Conservation (phyloP, 1,140 invertebrate species). For the Archegozetes longisetosus region DNA sequence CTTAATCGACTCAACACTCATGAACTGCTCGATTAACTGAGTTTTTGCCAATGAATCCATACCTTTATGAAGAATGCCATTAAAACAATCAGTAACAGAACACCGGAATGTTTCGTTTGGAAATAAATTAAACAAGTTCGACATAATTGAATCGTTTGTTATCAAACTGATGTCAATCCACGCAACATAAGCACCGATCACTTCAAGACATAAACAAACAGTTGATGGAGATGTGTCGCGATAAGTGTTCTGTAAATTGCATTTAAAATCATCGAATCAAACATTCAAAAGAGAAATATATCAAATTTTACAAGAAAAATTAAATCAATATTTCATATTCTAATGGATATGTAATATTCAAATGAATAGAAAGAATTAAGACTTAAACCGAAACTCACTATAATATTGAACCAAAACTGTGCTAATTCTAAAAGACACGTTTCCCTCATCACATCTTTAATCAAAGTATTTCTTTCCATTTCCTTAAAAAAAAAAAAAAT, state of each 20-base stretch:
- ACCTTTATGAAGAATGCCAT: constrained; percentile 39
- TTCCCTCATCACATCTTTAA: constrained; percentile 42
- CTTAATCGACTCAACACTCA: constrained; percentile 24
- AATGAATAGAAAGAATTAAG: too few relatives aligned
- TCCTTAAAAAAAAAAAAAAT: constrained; percentile 26
- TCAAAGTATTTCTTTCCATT: constrained; percentile 33
- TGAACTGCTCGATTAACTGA: constrained; percentile 39
- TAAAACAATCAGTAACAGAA: constrained; percentile 38
- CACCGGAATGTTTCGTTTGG: constrained; percentile 29
- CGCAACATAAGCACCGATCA: constrained; percentile 39
- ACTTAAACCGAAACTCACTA: constrained; percentile 30
- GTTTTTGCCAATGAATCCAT: constrained; percentile 41
- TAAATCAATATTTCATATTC: too few relatives aligned
- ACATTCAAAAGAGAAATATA: not conserved
- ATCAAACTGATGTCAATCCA: constrained; percentile 44
- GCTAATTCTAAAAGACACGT: constrained; percentile 34
- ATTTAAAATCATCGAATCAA: not conserved
- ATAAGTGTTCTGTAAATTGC: constrained; percentile 30
- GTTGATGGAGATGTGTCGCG: constrained; percentile 30
- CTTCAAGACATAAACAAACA: constrained; percentile 35
- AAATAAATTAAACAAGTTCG: constrained; percentile 34
- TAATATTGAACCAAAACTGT: constrained; percentile 39
- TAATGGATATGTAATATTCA: too few relatives aligned
- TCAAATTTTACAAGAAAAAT: too few relatives aligned
- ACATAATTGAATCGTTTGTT: constrained; percentile 39